These are phyloP conservation scores for Urocynchramus pylzowi DNA, from an alignment of 2,113 vertebrate species.

Conservation along the genomic window DNA sequence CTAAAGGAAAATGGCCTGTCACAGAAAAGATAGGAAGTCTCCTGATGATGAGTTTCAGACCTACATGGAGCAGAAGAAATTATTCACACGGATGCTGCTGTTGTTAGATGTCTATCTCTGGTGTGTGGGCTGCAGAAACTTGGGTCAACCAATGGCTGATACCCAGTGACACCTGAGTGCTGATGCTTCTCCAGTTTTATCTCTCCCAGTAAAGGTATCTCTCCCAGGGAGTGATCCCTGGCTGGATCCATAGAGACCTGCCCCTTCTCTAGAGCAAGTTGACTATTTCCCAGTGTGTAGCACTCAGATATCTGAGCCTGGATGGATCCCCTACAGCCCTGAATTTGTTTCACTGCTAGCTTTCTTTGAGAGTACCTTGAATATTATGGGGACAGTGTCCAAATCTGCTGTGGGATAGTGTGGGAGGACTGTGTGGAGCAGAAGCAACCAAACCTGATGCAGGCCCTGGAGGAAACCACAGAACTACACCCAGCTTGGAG, in stretches of 20 bases:
- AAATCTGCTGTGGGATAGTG: neutral
- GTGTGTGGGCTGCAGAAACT: neutral
- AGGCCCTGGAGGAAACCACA: neutral
- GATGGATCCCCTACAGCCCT: neutral
- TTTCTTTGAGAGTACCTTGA: neutral
- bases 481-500: neutral
- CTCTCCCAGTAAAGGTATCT: neutral
- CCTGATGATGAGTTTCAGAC: neutral
- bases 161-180: neutral
- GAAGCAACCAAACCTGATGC: neutral
- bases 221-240: neutral
- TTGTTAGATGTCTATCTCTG: neutral
- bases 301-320: neutral
- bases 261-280: neutral
- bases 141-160: neutral
- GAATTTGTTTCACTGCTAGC: neutral
- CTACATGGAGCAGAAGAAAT: neutral
- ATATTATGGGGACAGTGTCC: accelerated
- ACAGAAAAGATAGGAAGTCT: neutral
- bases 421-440: neutral
- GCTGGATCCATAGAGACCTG: neutral
- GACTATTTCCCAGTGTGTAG: neutral
- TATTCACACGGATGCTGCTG: neutral
- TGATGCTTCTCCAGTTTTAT: neutral
- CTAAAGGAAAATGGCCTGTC: neutral